Percentiles rank a stretch among this genome's conserved stretches.
Conservation (phyloP, 1,140 invertebrate species). For the Camponotus floridanus region DNA sequence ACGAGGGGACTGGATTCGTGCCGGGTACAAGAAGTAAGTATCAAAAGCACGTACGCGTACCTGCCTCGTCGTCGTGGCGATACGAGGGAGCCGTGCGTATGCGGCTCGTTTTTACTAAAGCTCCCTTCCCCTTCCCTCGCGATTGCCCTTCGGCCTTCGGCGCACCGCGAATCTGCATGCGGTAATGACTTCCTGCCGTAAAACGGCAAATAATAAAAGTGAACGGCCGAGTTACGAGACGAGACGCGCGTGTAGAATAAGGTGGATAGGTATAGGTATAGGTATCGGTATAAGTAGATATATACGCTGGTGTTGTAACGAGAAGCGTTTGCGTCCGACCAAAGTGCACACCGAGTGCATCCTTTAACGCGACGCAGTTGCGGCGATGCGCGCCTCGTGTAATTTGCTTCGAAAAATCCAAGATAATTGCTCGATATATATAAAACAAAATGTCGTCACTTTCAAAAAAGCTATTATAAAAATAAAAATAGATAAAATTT, state of each 20-base stretch:
- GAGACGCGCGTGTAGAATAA: constrained; percentile 28
- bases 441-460: background rate
- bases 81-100: constrained; percentile 14
- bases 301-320: constrained; percentile 46
- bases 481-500: background rate
- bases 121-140: background rate
- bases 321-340: constrained; percentile 37
- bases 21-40: constrained; percentile 2
- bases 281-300: too few species aligned
- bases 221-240: constrained; percentile 67
- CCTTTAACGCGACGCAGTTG: constrained; percentile 21
- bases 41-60: constrained; percentile 21
- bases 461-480: background rate
- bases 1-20: constrained; percentile 44
- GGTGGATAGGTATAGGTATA: background rate
- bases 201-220: constrained; percentile 75
- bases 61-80: background rate
- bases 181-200: constrained; percentile 81
- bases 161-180: constrained; percentile 77
- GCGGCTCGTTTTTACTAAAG: constrained; percentile 49
- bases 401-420: background rate
- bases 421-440: background rate
- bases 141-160: constrained; percentile 67
- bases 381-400: background rate
- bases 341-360: constrained; percentile 1